Base-by-base conservation (phyloP, 2,888 invertebrate species). In the Chorisops tibialis region DNA sequence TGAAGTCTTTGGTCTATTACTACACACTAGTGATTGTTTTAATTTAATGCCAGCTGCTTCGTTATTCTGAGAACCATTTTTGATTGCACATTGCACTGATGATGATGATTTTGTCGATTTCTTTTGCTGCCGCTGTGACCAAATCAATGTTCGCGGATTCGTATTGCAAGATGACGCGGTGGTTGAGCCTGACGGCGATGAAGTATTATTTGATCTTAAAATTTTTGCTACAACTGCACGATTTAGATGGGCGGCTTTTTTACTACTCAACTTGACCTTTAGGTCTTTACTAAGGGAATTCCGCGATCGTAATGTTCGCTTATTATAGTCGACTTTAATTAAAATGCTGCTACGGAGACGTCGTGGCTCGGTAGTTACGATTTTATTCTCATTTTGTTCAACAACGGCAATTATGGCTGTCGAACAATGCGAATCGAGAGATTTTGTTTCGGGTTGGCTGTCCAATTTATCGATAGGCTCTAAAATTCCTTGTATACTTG, bases 301-400 rank as follows among this genome's bases (percentile, higher is more conserved):
- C 4, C 75, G 70, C 1, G 76, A 75, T 51, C 77, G 69, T 16
- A 77, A 64, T 22, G 74, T 76, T 6, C 77, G 70, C 63, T 75
- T 76, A 4, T 70, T 73, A 60, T 74, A 69, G 54, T 76, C 75
- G n/a, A 69, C 65, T 5, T 67, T 70, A 35, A 49, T 18, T n/a
- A 54, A 38, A 47, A 56, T 49, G 41, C 54, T 56, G 66, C 76
- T 76, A 43, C 77, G 73, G 50, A 76, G 67, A 66, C 75, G 76
- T 0, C 76, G 72, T 58, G 73, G 73, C 45, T 70, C 73, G 3
- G 70, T 49, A 50, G 60, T 48, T 62, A 65, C 24, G 9, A 30
- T 1, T 64, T 64, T 43, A 50, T 63, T 37, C 54, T 65, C 65
- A 19, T 65, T 65, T 51, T 63, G 65, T 37, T 59, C 43, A 7